Evolutionary conservation across 2,888 invertebrate genomes (phyloP).

Genomic region (Melieria omissa): DNA sequence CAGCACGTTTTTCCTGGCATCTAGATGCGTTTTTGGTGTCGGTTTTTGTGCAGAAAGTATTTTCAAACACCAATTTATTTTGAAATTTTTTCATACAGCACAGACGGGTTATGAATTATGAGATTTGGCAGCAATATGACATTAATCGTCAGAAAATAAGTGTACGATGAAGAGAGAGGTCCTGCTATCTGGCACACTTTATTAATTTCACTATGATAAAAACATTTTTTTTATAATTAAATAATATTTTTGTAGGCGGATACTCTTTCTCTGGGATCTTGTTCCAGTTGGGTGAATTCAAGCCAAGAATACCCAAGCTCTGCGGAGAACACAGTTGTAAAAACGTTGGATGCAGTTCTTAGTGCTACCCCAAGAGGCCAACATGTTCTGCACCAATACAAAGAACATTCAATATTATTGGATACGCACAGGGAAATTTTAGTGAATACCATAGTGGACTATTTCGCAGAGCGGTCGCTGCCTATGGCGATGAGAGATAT

Average conservation of each 20-base stretch:
- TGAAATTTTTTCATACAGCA: too few relatives aligned
- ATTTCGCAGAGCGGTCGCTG: not conserved
- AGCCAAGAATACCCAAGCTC: not conserved
- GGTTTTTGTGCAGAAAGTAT: too few relatives aligned
- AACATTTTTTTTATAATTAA: not conserved
- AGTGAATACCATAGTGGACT: not conserved
- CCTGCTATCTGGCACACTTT: too few relatives aligned
- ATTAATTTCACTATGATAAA: too few relatives aligned
- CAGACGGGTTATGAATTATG: too few relatives aligned
- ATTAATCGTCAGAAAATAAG: too few relatives aligned
- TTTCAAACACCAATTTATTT: too few relatives aligned
- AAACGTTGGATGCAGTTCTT: constrained; percentile 1
- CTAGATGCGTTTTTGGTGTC: too few relatives aligned
- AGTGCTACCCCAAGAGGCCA: constrained; percentile 11
- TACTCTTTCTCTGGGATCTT: not conserved
- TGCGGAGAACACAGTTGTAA: not conserved
- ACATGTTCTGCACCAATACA: not conserved
- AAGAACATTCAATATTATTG: not conserved
- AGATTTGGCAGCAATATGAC: too few relatives aligned
- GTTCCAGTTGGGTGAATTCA: not conserved
- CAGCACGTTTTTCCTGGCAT: too few relatives aligned
- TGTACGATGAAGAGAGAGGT: too few relatives aligned
- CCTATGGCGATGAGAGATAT: constrained; percentile 22
- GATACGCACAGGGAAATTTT: constrained; percentile 12
- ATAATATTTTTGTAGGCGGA: not conserved